Conservation (phyloP, 2,888 invertebrate genomes). For the Caenorhabditis sinica region DNA sequence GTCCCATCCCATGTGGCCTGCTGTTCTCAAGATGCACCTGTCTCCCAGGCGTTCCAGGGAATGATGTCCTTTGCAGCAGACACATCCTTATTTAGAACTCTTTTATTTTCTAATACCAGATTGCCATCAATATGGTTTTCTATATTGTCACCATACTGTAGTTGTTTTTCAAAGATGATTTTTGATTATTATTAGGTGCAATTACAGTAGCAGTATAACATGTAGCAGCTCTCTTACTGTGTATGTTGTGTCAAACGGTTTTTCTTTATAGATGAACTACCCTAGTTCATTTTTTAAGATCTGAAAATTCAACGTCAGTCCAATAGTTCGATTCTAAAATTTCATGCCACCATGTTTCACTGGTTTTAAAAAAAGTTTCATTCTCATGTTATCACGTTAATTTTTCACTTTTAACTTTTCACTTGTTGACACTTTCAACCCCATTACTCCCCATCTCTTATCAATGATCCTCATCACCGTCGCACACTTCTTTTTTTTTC, state of each 20-base stretch:
- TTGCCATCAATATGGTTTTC: background rate
- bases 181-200: too few relatives aligned
- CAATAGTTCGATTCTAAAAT: background rate
- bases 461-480: background rate
- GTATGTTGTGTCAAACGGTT: too few relatives aligned
- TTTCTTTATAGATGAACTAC: background rate
- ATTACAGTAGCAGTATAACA: too few relatives aligned
- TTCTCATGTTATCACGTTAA: background rate
- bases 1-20: background rate
- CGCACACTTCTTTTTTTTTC: conserved; percentile 5
- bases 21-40: background rate
- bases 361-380: background rate
- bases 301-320: background rate
- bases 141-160: background rate
- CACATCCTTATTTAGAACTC: background rate
- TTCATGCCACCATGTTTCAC: conserved; percentile 11
- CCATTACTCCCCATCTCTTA: background rate
- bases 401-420: background rate
- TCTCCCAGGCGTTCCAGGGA: background rate
- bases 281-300: too few relatives aligned
- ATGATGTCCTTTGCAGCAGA: background rate
- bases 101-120: background rate
- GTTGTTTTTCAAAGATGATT: too few relatives aligned
- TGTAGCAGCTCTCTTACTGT: too few relatives aligned
- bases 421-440: conserved; percentile 26